Evolutionary conservation across 2,113 vertebrate species (phyloP).

Genomic region (Mustela nigripes): DNA sequence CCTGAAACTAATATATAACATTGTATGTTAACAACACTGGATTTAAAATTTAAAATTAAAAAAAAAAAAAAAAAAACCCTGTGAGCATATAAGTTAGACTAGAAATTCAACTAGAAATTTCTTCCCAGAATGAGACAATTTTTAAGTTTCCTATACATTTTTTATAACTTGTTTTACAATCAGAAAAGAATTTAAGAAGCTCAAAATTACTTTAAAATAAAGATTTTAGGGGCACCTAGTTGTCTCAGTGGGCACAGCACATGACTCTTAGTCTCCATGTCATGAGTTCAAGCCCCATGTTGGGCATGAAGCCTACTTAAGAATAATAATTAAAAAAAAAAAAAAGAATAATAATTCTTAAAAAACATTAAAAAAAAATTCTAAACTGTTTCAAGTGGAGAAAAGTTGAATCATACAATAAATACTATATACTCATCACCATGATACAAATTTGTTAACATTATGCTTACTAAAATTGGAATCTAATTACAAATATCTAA

Average conservation of each 20-base stretch:
- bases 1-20: neutral
- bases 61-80: neutral
- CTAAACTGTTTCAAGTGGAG: neutral
- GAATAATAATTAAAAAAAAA: neutral
- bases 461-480: neutral
- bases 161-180: neutral
- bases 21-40: neutral
- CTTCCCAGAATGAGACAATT: neutral
- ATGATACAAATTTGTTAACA: conserved; percentile 47
- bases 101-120: conserved; percentile 7
- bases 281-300: neutral
- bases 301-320: neutral
- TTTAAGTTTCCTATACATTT: neutral
- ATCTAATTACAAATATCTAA: conserved; percentile 1
- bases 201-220: conserved; percentile 46
- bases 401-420: conserved; percentile 34
- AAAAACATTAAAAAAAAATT: neutral
- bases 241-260: neutral
- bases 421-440: neutral
- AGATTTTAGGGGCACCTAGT: neutral
- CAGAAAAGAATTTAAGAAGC: neutral
- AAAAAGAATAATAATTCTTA: neutral
- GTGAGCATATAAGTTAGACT: neutral
- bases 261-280: neutral
- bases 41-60: neutral